A percentile compares a stretch with the other conserved stretches of the same genome.
These are phyloP conservation scores for Ficedula albicollis DNA, from an alignment of 2,797 vertebrate genomes.

Conservation along the genomic window DNA sequence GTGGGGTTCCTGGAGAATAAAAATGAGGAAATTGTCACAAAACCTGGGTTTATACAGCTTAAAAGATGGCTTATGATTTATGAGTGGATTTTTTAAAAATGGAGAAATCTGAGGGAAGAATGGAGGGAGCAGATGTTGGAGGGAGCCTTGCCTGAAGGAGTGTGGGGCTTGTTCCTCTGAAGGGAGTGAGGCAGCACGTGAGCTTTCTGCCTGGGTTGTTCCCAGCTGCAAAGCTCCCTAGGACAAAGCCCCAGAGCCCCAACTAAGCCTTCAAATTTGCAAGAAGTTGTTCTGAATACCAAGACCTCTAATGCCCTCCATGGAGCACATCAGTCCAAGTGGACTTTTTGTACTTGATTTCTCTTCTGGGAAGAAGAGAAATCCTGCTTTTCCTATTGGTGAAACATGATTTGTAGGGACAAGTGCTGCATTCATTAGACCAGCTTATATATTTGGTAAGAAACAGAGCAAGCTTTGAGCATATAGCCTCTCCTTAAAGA, in stretches of 20 bases:
- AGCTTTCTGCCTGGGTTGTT: neutral
- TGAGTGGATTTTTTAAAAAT: neutral
- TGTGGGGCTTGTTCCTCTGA: neutral
- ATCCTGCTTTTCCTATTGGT: neutral
- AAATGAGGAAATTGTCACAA: neutral
- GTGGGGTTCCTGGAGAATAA: neutral
- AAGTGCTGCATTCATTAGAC: neutral
- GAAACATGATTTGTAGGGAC: neutral
- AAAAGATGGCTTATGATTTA: neutral
- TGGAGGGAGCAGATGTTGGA: neutral
- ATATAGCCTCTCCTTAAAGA: neutral
- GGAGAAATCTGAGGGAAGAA: neutral
- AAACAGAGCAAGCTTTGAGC: neutral
- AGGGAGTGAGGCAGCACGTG: neutral
- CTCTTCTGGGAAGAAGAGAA: neutral
- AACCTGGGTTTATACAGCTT: neutral
- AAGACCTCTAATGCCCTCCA: neutral
- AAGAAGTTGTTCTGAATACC: neutral
- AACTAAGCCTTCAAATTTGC: neutral
- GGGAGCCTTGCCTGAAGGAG: neutral
- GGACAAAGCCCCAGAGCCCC: neutral
- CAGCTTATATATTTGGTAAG: neutral
- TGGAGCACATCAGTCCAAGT: rapidly evolving
- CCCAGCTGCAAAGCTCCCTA: neutral
- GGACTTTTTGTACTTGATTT: neutral